phyloP scores from a whole-genome alignment of 2,113 vertebrate genomes.

The Kryptolebias marmoratus region DNA sequence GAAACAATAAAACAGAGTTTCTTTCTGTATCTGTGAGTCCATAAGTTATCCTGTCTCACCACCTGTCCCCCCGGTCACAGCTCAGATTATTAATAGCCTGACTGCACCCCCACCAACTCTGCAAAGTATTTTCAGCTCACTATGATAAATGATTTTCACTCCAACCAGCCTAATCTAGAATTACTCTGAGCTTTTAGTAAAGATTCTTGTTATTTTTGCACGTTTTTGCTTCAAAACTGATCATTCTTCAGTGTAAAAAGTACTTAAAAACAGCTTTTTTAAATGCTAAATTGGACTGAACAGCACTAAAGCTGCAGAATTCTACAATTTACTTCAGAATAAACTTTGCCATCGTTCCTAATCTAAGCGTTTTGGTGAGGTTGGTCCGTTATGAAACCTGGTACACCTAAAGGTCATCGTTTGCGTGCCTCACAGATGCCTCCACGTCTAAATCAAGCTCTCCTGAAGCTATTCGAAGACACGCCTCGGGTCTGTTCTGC shows the following conservation, averaged over 20 bases:
- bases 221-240: no score
- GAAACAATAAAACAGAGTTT: no score
- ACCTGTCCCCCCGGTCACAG: slow-evolving; percentile 18
- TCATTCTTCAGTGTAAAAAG: neutral
- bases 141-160: slow-evolving; percentile 10
- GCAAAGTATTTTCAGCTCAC: neutral
- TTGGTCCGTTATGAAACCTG: slow-evolving; percentile 26
- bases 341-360: neutral
- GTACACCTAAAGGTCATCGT: slow-evolving; percentile 62
- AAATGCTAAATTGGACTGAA: neutral
- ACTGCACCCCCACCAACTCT: neutral
- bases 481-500: slow-evolving; percentile 29
- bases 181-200: no score
- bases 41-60: slow-evolving; percentile 24
- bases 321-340: neutral
- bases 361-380: neutral
- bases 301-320: neutral
- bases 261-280: neutral
- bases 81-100: slow-evolving; percentile 56
- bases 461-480: slow-evolving; percentile 46
- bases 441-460: slow-evolving; percentile 55
- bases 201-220: no score
- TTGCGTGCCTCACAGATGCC: slow-evolving; percentile 18
- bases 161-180: neutral
- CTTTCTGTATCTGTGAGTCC: neutral